phyloP scores from a whole-genome alignment of 2,888 invertebrate genomes.

The Tethea ocularis region DNA sequence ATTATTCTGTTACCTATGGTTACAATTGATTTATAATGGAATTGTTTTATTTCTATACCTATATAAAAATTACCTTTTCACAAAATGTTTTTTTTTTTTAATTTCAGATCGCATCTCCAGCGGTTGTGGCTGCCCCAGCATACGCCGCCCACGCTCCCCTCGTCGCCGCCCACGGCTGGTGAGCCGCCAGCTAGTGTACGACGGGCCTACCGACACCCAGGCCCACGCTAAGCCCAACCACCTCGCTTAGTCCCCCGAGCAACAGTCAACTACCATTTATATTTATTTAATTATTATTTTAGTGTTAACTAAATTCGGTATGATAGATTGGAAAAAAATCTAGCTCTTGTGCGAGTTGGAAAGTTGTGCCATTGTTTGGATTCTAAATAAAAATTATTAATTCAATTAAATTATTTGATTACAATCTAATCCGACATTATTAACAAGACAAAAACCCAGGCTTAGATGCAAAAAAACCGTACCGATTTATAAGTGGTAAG shows the following conservation, averaged over 20 bases:
- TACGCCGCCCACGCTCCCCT: slow-evolving; percentile 48
- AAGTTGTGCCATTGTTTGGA: slow-evolving; percentile 55
- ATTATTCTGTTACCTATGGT: too few species aligned
- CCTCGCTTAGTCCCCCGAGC: slow-evolving; percentile 45
- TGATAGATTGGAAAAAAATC: slow-evolving; percentile 46
- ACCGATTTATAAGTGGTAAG: slow-evolving; percentile 2
- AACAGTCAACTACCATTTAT: slow-evolving; percentile 66
- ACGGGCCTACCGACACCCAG: slow-evolving; percentile 20
- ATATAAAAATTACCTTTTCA: not conserved
- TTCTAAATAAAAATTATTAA: slow-evolving; percentile 51
- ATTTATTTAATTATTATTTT: slow-evolving; percentile 49
- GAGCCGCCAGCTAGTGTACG: slow-evolving; percentile 30
- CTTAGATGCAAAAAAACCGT: not conserved
- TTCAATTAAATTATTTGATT: slow-evolving; percentile 19
- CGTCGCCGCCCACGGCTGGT: slow-evolving; percentile 72
- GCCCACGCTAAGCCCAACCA: slow-evolving; percentile 31
- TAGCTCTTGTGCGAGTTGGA: slow-evolving; percentile 47
- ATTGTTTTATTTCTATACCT: too few species aligned
- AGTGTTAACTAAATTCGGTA: slow-evolving; percentile 50
- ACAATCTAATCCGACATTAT: not conserved
- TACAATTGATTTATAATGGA: too few species aligned
- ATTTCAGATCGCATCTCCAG: slow-evolving; percentile 67
- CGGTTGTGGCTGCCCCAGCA: slow-evolving; percentile 62
- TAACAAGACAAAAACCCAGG: slow-evolving; percentile 3
- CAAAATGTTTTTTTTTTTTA: slow-evolving; percentile 6